These are phyloP conservation scores for Aplysia californica DNA, from an alignment of 1,140 invertebrate genomes.

Conservation along the genomic window DNA sequence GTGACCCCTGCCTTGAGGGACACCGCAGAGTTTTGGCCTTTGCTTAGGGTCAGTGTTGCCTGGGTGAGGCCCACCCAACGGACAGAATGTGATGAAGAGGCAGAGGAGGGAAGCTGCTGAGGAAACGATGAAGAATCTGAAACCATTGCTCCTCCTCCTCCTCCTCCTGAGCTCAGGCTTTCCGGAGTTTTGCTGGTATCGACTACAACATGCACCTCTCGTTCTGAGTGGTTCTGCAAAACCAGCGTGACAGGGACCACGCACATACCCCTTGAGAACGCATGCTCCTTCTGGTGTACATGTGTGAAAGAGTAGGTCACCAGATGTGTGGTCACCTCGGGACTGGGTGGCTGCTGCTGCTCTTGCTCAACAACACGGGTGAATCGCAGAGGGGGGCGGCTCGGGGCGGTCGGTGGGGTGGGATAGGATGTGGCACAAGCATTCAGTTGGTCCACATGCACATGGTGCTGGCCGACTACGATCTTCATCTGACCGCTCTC, in stretches of 20 bases:
- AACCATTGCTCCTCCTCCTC: not conserved
- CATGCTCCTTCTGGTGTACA: slow-evolving; percentile 42
- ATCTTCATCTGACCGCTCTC: slow-evolving; percentile 54
- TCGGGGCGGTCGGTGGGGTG: slow-evolving; percentile 45
- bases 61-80: slow-evolving; percentile 56
- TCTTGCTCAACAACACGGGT: slow-evolving; percentile 42
- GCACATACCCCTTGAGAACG: slow-evolving; percentile 55
- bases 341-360: slow-evolving; percentile 38
- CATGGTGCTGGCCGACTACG: slow-evolving; percentile 63
- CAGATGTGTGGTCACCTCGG: slow-evolving; percentile 54
- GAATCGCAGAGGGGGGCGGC: slow-evolving; percentile 53
- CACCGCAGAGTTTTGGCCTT: slow-evolving; percentile 43
- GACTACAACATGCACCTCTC: slow-evolving; percentile 48
- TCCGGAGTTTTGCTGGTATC: slow-evolving; percentile 59
- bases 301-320: slow-evolving; percentile 56
- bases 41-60: slow-evolving; percentile 43
- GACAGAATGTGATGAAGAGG: slow-evolving; percentile 37
- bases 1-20: slow-evolving; percentile 52
- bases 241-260: slow-evolving; percentile 51
- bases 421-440: slow-evolving; percentile 57
- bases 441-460: slow-evolving; percentile 56
- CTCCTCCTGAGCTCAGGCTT: slow-evolving; percentile 39
- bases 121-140: too few relatives aligned
- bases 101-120: not conserved
- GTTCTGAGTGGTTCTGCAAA: slow-evolving; percentile 56